Percentiles rank a stretch among this genome's conserved stretches.
Evolutionary conservation across 2,113 vertebrate species (phyloP).

Genomic region (Scomber scombrus): DNA sequence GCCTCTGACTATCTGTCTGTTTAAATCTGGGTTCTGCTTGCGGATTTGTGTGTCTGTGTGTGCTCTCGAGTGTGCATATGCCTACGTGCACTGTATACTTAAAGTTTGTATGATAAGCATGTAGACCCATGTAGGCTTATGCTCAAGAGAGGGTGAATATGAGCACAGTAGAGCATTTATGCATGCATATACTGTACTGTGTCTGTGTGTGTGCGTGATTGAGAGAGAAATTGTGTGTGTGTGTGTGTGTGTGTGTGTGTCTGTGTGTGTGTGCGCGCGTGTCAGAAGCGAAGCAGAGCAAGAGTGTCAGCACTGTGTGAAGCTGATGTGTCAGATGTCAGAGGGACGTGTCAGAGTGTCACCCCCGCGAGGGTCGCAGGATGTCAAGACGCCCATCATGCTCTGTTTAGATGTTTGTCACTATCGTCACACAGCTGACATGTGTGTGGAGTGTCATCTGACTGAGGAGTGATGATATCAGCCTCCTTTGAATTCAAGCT

Average conservation of each 20-base stretch:
- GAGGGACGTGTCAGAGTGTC: constrained; percentile 64
- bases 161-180: constrained; percentile 11
- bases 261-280: constrained; percentile 23
- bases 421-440: constrained; percentile 22
- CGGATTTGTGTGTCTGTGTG: constrained; percentile 24
- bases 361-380: constrained; percentile 40
- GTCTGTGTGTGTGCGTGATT: not conserved
- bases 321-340: constrained; percentile 76
- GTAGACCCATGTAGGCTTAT: constrained; percentile 6
- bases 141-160: not conserved
- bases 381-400: constrained; percentile 59
- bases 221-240: not conserved
- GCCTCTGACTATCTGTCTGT: constrained; percentile 38
- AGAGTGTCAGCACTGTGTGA: constrained; percentile 58
- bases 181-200: no score
- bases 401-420: constrained; percentile 67
- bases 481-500: not conserved
- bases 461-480: constrained; percentile 13
- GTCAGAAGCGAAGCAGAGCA: constrained; percentile 50
- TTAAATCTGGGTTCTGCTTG: constrained; percentile 8
- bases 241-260: constrained; percentile 6
- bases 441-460: constrained; percentile 40
- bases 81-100: not conserved
- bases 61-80: not conserved
- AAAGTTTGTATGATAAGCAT: not conserved